phyloP scores from a whole-genome alignment of 2,888 invertebrate genomes.

The Microplitis deprimator region DNA sequence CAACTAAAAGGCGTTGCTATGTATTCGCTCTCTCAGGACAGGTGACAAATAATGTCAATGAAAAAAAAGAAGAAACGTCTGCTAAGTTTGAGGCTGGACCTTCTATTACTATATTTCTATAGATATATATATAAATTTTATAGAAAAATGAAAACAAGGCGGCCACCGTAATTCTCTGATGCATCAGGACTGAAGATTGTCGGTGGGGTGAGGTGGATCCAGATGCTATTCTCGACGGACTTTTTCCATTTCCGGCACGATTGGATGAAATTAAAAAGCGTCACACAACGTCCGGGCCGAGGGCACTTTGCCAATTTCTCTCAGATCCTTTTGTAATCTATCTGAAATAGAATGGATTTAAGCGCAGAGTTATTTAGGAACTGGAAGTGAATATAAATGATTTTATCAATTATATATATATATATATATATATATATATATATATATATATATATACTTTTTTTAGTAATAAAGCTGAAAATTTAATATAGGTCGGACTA shows the following conservation, averaged over 20 bases:
- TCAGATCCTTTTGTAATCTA: constrained; percentile 13
- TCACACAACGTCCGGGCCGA: constrained; percentile 31
- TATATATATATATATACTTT: too few relatives aligned
- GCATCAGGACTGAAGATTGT: too few relatives aligned
- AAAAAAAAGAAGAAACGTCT: constrained; percentile 18
- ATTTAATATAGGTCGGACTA: not conserved
- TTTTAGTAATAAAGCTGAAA: not conserved
- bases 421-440: too few relatives aligned
- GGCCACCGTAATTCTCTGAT: too few relatives aligned
- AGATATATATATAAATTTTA: too few relatives aligned
- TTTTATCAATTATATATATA: not conserved
- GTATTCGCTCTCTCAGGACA: constrained; percentile 39
- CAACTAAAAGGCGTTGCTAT: constrained; percentile 20
- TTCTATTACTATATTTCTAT: not conserved
- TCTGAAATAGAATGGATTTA: not conserved
- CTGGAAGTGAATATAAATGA: not conserved
- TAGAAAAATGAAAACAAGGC: too few relatives aligned
- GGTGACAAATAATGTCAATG: constrained; percentile 55
- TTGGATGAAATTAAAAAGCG: constrained; percentile 43
- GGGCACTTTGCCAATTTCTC: constrained; percentile 18
- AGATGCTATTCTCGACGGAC: not conserved
- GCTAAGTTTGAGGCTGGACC: constrained; percentile 32
- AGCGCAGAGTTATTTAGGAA: constrained; percentile 3
- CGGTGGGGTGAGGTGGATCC: constrained; percentile 19
- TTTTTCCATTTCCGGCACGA: constrained; percentile 39